Evolutionary conservation across 1,140 invertebrate species (phyloP), one percentile per base, ranked within the genome.

Genomic region (Drosophila melanica): DNA sequence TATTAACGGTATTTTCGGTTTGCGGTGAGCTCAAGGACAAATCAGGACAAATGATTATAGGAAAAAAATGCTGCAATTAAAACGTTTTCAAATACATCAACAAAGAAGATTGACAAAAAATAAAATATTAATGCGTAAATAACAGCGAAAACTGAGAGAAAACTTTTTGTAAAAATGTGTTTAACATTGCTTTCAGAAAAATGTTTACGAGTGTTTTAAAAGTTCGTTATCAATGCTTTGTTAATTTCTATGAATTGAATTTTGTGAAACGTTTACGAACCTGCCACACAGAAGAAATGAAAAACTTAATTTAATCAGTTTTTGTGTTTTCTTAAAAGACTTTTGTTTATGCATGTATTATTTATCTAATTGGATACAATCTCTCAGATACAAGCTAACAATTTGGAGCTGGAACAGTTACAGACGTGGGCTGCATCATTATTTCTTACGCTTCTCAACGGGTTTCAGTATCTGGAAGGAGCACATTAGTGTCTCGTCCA

Each of bases 401-500:
- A 39, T 41, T 53, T 53, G 16, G 12, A 39, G 41, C 18, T 64
- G 27, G 30, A 54, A 62, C 27, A 57, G 44, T 47, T 20, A 44
- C 14, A 39, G 18, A 30, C 23, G 48, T 10, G n/a, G 12, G 18
- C 45, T 14, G 9, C 37, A 6, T 11, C 16, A 3, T 65, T 77
- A 71, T 47, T 82, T 78, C 27, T 82, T 78, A 30, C 78, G 78
- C 62, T 75, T 77, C 51, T 81, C 98, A 14, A 68, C 58, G 64
- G 98, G 98, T 93, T 99, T 99, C 90, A 99, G 93, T 79, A 99
- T 99, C 95, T 99, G 94, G 93, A 96, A 99, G 91, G 98, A 99
- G 94, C 98, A 99, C 98, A 99, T 99, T 11, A 99, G 94, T 18
- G 98, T 98, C 92, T 99, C 98, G 93, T 99, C 98, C 30, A 99